Percentiles rank a stretch among this genome's conserved stretches.
phyloP scores from a whole-genome alignment of 2,888 invertebrate genomes.

The Drosophila aldrichi region DNA sequence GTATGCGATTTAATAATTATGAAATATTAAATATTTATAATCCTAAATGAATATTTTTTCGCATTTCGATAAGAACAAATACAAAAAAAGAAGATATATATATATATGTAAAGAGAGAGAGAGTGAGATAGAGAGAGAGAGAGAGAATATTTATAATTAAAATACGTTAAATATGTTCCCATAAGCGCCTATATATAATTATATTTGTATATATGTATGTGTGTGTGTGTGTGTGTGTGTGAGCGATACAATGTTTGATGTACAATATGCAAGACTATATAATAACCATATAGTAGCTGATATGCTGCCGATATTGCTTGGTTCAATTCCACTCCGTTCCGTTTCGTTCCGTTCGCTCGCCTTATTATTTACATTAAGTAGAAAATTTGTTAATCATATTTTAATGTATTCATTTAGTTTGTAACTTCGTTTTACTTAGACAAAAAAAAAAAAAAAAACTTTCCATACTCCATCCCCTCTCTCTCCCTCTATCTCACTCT shows the following conservation, averaged over 20 bases:
- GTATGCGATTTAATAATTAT: constrained; percentile 46
- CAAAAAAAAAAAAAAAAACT: constrained; percentile 15
- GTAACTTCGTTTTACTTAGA: constrained; percentile 34
- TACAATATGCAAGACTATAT: constrained; percentile 66
- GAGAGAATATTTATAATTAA: constrained; percentile 29
- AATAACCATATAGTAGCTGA: constrained; percentile 65
- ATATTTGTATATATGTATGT: constrained; percentile 31
- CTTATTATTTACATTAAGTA: constrained; percentile 83
- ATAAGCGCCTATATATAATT: constrained; percentile 31
- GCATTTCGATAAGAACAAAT: constrained; percentile 50
- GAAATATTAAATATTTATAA: constrained; percentile 59
- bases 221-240: constrained; percentile 20
- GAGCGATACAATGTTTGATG: constrained; percentile 47
- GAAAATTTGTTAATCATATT: constrained; percentile 68
- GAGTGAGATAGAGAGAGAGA: neutral
- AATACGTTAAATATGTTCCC: constrained; percentile 43
- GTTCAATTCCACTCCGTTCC: constrained; percentile 39
- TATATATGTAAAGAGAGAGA: no score
- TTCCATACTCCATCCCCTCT: neutral
- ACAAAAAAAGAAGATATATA: constrained; percentile 37
- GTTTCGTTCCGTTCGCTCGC: constrained; percentile 48
- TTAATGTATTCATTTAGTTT: constrained; percentile 46
- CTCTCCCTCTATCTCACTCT: no score
- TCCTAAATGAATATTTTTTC: constrained; percentile 36
- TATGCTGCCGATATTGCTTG: constrained; percentile 77